Evolutionary conservation across 2,113 vertebrate species (phyloP), one percentile per base, ranked within the genome.

Genomic region (Barnardius zonarius): DNA sequence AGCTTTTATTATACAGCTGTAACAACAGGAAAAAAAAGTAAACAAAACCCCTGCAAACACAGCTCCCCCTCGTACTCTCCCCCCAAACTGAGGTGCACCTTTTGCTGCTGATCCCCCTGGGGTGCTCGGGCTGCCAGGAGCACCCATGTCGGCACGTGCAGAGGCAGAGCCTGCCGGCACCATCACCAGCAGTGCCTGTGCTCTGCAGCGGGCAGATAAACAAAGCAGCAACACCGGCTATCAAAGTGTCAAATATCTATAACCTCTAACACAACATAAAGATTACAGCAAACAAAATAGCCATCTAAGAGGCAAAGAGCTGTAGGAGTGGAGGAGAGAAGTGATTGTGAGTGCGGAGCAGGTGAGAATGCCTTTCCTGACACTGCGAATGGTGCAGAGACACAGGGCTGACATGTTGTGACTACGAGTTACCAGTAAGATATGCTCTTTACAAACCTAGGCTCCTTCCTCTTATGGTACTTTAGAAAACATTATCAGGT

Each of bases 1-100:
- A 94, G 80, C 83, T 92, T 95, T 96, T 90, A 93, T 96, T 86
- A 93, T 88, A 93, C 73, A 82, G n/a, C 64, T 83, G 54, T 77
- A 92, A 90, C 85, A 91, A 17, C 3, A 7, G 30, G 73, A 24
- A 3, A 55, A 55, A 69, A 85, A 87, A 44, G 52, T 35, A 76
- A 94, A 83, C 55, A 72, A 66, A 72, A 48, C 5, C 43, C 10
- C 20, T 0, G 0, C 41, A 76, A 94, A 76, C 81, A 49, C 57
- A 68, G 70, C 33, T 67, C 51, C 69, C 89, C 43, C 61, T 82
- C 9, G 8, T 68, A 39, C 52, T 55, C 62, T 51, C 44, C 44
- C 59, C 33, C 28, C 31, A 57, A 48, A 49, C 4, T 0, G 1
- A 70, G 35, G 28, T 13, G 5, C 5, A 15, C 18, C 15, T 59